These are phyloP conservation scores for Micromesistius poutassou DNA, from an alignment of 2,797 vertebrate species.

Conservation along the genomic window DNA sequence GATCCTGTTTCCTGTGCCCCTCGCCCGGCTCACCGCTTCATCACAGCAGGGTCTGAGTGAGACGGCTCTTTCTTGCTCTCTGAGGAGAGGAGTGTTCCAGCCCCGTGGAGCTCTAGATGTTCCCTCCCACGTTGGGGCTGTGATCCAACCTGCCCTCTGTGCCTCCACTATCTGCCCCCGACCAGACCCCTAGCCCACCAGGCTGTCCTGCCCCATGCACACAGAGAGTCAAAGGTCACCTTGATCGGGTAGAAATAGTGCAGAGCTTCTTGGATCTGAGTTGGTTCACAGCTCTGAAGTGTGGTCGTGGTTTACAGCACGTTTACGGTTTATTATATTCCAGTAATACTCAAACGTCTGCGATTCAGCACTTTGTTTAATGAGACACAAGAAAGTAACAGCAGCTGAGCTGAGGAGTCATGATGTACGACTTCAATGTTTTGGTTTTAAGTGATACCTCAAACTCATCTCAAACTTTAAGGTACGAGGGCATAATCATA, in stretches of 20 bases:
- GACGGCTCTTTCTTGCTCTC: background rate
- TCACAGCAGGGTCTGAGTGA: background rate
- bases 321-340: background rate
- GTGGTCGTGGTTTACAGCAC: background rate
- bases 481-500: background rate
- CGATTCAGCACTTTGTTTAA: background rate
- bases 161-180: background rate
- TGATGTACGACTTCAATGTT: background rate
- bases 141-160: background rate
- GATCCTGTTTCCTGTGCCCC: background rate
- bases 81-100: background rate
- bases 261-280: background rate
- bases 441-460: background rate
- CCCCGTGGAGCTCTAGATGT: background rate
- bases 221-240: background rate
- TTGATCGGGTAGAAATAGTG: background rate
- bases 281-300: background rate
- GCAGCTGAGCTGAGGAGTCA: background rate
- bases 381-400: background rate
- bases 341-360: background rate
- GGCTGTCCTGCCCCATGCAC: background rate
- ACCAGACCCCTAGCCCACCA: background rate
- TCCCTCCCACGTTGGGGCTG: background rate
- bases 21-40: background rate
- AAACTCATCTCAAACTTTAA: background rate